Conservation (phyloP, 2,888 invertebrate species). For the Iselma pallidipennis region DNA sequence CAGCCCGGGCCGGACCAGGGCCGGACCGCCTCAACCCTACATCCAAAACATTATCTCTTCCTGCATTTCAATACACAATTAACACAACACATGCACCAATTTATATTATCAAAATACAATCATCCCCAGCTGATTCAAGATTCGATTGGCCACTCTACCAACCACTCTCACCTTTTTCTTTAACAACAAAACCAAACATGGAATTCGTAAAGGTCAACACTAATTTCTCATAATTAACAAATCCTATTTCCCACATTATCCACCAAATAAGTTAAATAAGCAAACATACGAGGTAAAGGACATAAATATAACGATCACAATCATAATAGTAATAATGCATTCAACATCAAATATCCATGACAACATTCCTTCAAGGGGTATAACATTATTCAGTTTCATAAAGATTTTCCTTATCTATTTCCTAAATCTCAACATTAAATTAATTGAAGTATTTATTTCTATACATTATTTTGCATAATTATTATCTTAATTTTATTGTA, state of each 20-base stretch:
- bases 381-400: neutral
- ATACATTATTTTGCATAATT: no score
- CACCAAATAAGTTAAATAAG: neutral
- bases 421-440: no score
- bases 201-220: neutral
- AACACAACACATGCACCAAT: neutral
- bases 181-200: neutral
- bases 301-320: neutral
- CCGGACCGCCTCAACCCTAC: constrained; percentile 1
- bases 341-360: neutral
- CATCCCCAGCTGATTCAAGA: neutral
- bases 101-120: neutral
- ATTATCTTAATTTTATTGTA: no score
- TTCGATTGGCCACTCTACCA: neutral
- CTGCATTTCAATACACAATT: neutral
- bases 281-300: neutral
- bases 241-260: neutral
- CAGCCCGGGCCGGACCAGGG: constrained; percentile 23
- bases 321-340: neutral
- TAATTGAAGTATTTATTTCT: no score
- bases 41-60: neutral
- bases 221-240: neutral
- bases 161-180: neutral
- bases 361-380: neutral
- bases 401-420: no score